Base-by-base conservation (phyloP, 2,797 vertebrate genomes). In the Oreochromis grahami region DNA sequence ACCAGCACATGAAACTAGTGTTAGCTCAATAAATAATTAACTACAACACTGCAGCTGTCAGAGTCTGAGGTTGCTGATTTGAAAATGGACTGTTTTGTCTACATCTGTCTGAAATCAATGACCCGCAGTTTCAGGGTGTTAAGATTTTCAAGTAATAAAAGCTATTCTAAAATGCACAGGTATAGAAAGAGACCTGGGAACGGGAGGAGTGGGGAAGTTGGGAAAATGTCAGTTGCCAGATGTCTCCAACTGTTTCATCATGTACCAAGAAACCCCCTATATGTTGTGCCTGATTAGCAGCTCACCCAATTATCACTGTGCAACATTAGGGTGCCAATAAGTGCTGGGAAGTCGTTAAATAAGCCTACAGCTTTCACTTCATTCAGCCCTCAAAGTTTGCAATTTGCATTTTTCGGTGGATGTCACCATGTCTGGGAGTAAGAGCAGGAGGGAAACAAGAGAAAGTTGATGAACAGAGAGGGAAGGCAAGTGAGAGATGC, bases 371-470 rank as follows among this genome's bases (percentile, higher is more conserved):
- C 91, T 86, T 90, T 90, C 91, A 89, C 77, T 83, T 83, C 45
- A 68, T 41, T 78, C 60, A 86, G 7, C 84, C 87, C 89, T 92
- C 79, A 90, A 86, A 92, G 90, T 92, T 88, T 81, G 84, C 70
- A 85, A 89, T 90, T 90, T 92, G 78, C 65, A 80, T 17, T 77
- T 82, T 17, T 68, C 50, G 21, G 78, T 83, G 83, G 51, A 60
- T 79, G 84, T 83, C 80, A 79, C 72, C 72, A 8, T 50, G 76
- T 79, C 63, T 77, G 81, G 55, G 26, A 24, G 9, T 24, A 43
- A 83, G 38, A 76, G 55, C 10, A 15, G 32, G 12, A 13, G 24
- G 6, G 34, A 65, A 43, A 24, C 9, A 41, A 51, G 26, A 43
- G 76, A 6, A 36, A 9, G 51, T 68, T 83, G 89, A 85, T 52